Evolutionary conservation across 2,888 invertebrate genomes (phyloP).

Genomic region (Lysandra bellargus): DNA sequence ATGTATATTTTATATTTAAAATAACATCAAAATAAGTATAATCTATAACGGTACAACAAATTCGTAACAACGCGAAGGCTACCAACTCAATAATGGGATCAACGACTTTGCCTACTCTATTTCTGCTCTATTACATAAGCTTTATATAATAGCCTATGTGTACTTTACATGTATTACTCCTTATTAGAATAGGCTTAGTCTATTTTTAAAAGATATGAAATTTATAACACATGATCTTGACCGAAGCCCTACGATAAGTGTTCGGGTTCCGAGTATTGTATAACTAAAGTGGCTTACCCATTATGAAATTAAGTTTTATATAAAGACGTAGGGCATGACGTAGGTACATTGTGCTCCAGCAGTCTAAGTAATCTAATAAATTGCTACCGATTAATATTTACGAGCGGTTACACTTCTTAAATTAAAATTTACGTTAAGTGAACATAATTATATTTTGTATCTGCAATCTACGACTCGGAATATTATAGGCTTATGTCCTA

Average conservation of each 20-base stretch:
- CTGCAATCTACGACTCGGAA: no score
- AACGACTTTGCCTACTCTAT: constrained; percentile 18
- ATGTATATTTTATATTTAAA: no score
- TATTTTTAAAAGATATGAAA: constrained; percentile 17
- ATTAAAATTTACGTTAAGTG: no score
- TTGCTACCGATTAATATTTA: background rate
- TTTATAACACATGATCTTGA: constrained; percentile 22
- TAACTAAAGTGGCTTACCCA: constrained; percentile 16
- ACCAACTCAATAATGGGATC: background rate
- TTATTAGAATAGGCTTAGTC: constrained; percentile 14
- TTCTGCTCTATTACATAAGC: background rate
- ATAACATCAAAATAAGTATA: background rate
- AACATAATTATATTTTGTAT: no score
- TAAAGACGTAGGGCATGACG: constrained; percentile 10
- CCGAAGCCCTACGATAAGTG: constrained; percentile 9
- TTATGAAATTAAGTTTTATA: constrained; percentile 21
- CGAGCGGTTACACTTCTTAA: no score
- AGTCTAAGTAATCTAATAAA: background rate
- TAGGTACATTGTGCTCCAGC: background rate
- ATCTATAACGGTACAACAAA: background rate
- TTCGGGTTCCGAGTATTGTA: background rate
- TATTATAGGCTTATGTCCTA: no score
- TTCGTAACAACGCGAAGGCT: constrained; percentile 5
- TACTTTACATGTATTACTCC: constrained; percentile 1
- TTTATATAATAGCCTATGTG: background rate